Evolutionary conservation across 2,888 invertebrate genomes (phyloP).

Genomic region (Drosophila austrosaltans): DNA sequence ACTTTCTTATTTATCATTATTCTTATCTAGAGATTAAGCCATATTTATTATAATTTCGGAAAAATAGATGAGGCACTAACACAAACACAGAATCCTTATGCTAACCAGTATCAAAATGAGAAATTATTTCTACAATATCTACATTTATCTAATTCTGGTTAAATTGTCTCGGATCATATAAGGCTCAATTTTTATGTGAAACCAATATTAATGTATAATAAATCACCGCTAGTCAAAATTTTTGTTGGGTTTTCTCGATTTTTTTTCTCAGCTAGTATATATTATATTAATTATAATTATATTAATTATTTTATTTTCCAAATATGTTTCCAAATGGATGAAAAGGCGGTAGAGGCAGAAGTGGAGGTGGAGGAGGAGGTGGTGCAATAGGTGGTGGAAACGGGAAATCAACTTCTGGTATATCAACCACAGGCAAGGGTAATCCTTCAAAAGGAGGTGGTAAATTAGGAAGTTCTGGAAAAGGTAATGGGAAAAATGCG

Average conservation of each 20-base stretch:
- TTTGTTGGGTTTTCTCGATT: not conserved
- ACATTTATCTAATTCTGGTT: conserved; percentile 9
- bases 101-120: conserved; percentile 43
- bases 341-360: not conserved
- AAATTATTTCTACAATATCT: conserved; percentile 27
- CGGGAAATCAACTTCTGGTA: not conserved
- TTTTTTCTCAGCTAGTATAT: too few species aligned
- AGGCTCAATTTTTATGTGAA: conserved; percentile 75
- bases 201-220: conserved; percentile 66
- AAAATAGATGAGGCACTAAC: conserved; percentile 65
- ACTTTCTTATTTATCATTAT: conserved; percentile 47
- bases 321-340: not conserved
- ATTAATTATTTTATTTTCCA: not conserved
- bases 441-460: not conserved
- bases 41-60: conserved; percentile 65
- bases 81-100: conserved; percentile 41
- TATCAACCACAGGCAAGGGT: not conserved
- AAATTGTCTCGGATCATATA: conserved; percentile 26
- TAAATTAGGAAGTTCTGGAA: not conserved
- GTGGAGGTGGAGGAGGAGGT: not conserved
- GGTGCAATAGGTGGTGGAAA: not conserved
- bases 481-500: not conserved
- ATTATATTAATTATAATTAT: not conserved
- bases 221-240: conserved; percentile 68
- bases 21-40: conserved; percentile 58